Base-by-base conservation (phyloP, 1,140 invertebrate genomes). In the Camponotus pennsylvanicus region DNA sequence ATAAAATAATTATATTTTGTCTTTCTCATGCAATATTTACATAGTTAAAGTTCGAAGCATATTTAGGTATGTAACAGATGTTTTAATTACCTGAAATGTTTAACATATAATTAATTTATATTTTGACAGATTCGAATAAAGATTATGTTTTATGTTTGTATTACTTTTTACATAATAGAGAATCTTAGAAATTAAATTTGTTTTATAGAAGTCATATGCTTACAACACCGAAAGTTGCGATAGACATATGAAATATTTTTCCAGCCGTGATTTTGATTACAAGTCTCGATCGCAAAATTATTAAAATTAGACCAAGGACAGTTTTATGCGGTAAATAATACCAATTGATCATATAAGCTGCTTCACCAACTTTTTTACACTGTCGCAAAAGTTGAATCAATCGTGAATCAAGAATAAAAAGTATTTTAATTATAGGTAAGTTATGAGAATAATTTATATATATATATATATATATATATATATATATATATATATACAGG, bases 231-330 rank as follows among this genome's bases (percentile, higher is more conserved):
- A 90, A 90, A 71, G 80, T 85, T 11, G 59, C 32, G n/a, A 89
- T 71, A 11, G 89, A 87, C 66, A 91, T 67, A 21, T 88, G 59
- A 40, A 93, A 80, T 11, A 93, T 67, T 79, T 92, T 92, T 52
- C 92, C 92, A 71, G 89, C 92, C 2, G 89, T 92, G 1, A 93
- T 88, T 91, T 83, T 91, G 8, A 79, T 61, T n/a, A 90, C 85
- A 21, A 61, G 71, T 70, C 89, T 83, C 8, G 92, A 76, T 21
- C 88, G 87, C 6, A 85, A 37, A 32, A 93, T 73, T 66, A 93
- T 82, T 67, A 93, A 85, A 52, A 93, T 80, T 3, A 93, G 18
- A 59, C 73, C 78, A 2, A 84, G 34, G 37, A 71, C 75, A 63
- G 42, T 88, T 80, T 86, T 91, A 21, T 66, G 63, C 18, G 91